Conservation (phyloP, 1,140 invertebrate genomes). For the Formica exsecta region DNA sequence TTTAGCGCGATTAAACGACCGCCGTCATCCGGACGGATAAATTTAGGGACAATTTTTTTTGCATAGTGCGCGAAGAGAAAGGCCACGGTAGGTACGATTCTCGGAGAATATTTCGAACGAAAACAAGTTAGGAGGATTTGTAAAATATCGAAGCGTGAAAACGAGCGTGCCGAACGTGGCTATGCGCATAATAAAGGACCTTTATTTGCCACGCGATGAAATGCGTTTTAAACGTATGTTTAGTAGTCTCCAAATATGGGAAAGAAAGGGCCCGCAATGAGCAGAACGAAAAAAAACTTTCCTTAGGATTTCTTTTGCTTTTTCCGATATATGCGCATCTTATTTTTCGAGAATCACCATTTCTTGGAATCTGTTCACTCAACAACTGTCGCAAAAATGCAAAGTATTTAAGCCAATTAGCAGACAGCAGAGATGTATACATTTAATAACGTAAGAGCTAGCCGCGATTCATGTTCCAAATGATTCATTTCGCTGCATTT, state of each 20-base stretch:
- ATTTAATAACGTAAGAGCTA: constrained; percentile 85
- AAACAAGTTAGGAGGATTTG: background rate
- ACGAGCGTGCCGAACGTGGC: constrained; percentile 11
- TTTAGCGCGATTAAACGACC: background rate
- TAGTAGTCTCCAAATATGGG: constrained; percentile 44
- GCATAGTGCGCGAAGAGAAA: constrained; percentile 7
- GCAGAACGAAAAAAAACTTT: constrained; percentile 11
- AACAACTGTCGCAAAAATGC: constrained; percentile 84
- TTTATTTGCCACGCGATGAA: background rate
- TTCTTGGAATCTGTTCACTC: constrained; percentile 72
- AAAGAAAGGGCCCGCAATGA: background rate
- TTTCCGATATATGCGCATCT: constrained; percentile 22
- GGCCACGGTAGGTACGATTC: constrained; percentile 28
- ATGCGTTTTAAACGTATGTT: constrained; percentile 32
- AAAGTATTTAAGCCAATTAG: constrained; percentile 86
- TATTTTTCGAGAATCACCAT: constrained; percentile 35
- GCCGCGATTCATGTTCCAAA: constrained; percentile 83
- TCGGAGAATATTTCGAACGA: constrained; percentile 35
- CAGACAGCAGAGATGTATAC: constrained; percentile 85
- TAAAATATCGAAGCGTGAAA: background rate
- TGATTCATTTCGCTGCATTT: constrained; percentile 57
- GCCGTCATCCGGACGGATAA: constrained; percentile 29
- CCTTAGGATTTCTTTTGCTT: constrained; percentile 43
- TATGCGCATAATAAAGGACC: constrained; percentile 19
- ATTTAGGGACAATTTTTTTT: constrained; percentile 57